Evolutionary conservation across 2,797 vertebrate species (phyloP), one percentile per base, ranked within the genome.

Genomic region (Benthosema pterotum): DNA sequence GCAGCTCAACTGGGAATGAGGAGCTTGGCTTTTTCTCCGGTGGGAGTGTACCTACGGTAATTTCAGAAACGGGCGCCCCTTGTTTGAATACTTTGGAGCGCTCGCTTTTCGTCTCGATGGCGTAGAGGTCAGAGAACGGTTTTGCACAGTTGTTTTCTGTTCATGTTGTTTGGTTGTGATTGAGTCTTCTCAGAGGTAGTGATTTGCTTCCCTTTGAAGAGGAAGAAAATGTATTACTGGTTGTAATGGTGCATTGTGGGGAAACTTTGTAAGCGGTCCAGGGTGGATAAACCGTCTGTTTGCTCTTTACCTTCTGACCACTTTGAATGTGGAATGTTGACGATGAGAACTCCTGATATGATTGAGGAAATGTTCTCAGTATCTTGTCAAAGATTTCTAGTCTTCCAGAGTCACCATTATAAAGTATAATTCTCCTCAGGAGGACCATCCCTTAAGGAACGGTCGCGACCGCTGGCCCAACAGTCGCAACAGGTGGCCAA

Each of bases 1-100:
- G 38, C 94, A 94, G 46, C 78, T 96, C 75, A 94, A 94, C 60
- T 99, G 96, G 95, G 95, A 96, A 80, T 97, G 91, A 94, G 32
- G 45, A 25, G n/a, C 5, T 22, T 60, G 22, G 22, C 22, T 25
- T 25, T 25, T n/a, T n/a, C n/a, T n/a, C n/a, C 22, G 22, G 19
- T 22, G 19, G 19, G 19, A 22, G 19, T 4, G 2, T 22, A 4
- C 19, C 4, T 22, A n/a, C n/a, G n/a, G n/a, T n/a, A n/a, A n/a
- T n/a, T n/a, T n/a, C n/a, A n/a, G n/a, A n/a, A n/a, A n/a, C n/a
- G n/a, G n/a, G n/a, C n/a, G n/a, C n/a, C n/a, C n/a, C n/a, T 45
- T 45, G 3, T 45, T 3, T 5, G 43, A 45, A 45, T 4, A 45
- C 43, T n/a, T 45, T 45, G 11, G 11, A 45, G 5, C 43, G 14